Conservation (phyloP, 2,113 vertebrate species). For the Brachirus orientalis region DNA sequence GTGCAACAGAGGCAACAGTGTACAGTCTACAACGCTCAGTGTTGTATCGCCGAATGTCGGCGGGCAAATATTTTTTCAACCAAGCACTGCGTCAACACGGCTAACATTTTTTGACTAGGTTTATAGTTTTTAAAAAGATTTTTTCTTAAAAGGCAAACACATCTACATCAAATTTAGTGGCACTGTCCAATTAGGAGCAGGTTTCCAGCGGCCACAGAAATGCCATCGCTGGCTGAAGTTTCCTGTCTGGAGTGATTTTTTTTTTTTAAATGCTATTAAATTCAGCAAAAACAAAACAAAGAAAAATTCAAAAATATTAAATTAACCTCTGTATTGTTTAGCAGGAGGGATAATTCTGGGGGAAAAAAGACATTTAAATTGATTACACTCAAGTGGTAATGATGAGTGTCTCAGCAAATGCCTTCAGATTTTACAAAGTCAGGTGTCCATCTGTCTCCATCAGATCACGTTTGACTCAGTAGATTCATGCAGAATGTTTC, state of each 20-base stretch:
- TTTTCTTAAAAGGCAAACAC: constrained; percentile 76
- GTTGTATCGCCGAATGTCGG: constrained; percentile 73
- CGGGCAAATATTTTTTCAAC: constrained; percentile 79
- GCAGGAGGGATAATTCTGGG: too few relatives aligned
- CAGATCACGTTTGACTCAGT: constrained; percentile 16
- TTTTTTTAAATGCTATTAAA: too few relatives aligned
- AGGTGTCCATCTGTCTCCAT: too few relatives aligned
- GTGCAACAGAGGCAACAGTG: constrained; percentile 82
- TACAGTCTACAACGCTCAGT: constrained; percentile 74
- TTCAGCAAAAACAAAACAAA: constrained; percentile 9
- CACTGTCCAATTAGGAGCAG: constrained; percentile 68
- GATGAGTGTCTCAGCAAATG: constrained; percentile 1
- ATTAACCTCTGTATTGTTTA: too few relatives aligned
- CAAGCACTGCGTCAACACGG: constrained; percentile 79
- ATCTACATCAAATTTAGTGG: constrained; percentile 71
- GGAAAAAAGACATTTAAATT: not conserved
- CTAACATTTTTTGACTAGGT: constrained; percentile 72
- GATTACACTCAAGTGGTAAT: not conserved
- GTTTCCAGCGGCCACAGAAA: constrained; percentile 56
- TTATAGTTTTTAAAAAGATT: constrained; percentile 73
- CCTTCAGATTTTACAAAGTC: constrained; percentile 9
- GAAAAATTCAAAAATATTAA: constrained; percentile 20
- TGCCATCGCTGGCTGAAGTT: not conserved
- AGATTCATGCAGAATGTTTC: constrained; percentile 1
- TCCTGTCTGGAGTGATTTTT: too few relatives aligned